Evolutionary conservation across 2,888 invertebrate species (phyloP).

Genomic region (Aspidiotus destructor): DNA sequence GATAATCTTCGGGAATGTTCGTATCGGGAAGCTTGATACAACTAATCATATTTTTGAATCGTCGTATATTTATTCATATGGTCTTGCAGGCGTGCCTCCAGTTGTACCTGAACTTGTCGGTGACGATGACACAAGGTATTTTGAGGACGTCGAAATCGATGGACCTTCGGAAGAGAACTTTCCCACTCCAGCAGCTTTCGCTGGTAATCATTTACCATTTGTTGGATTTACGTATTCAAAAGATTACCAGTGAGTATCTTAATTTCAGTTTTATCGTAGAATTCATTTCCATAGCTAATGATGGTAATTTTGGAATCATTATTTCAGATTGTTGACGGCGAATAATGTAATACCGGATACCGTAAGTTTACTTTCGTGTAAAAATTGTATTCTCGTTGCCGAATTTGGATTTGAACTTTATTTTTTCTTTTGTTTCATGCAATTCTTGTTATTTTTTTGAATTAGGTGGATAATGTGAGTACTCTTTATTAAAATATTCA

Average conservation of each 20-base stretch:
- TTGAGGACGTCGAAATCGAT: conserved; percentile 94
- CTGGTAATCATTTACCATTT: conserved; percentile 96
- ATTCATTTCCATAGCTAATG: too few species aligned
- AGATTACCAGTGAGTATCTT: conserved; percentile 58
- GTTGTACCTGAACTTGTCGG: conserved; percentile 91
- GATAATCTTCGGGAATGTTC: conserved; percentile 82
- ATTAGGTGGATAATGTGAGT: too few species aligned
- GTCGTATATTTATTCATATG: neutral
- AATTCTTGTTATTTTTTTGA: too few species aligned
- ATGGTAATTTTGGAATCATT: too few species aligned
- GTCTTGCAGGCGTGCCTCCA: conserved; percentile 62
- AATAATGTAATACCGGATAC: too few species aligned
- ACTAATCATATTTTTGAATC: neutral
- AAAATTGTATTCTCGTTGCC: too few species aligned
- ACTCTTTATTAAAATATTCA: too few species aligned
- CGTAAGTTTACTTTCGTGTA: too few species aligned
- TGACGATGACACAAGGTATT: conserved; percentile 97
- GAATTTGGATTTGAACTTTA: too few species aligned
- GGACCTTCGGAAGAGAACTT: conserved; percentile 88
- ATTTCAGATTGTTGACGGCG: too few species aligned
- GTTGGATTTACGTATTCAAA: conserved; percentile 96
- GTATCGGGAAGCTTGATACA: conserved; percentile 35
- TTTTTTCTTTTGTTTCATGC: too few species aligned
- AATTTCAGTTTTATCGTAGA: neutral
- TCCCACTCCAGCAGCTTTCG: conserved; percentile 93